Base-by-base conservation (phyloP, 2,888 invertebrate genomes). In the Tanaodytes sp. region DNA sequence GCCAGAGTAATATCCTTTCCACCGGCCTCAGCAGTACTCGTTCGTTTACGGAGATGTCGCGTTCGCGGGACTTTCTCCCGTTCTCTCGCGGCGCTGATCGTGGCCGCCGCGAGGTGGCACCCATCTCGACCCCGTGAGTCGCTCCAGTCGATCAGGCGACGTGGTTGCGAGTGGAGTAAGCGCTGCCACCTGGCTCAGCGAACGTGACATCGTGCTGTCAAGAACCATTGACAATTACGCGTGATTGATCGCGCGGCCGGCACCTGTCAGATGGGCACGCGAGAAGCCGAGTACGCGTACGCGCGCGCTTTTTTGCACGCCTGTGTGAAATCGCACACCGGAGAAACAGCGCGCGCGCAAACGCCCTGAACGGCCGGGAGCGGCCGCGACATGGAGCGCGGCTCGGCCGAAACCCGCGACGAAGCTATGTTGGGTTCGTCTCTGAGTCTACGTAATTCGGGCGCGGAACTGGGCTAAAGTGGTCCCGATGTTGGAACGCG, bases 101-200 rank as follows among this genome's bases (percentile, higher is more conserved):
- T 9, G 3, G 12, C 20, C 30, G 19, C 27, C 46, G 52, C 11
- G 30, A 18, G 46, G 46, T 48, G 46, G 58, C 16, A 51, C 23
- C 19, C 30, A 2, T 39, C 27, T 40, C 23, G 23, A 8, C 8
- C 8, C 23, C 8, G 8, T 23, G 8, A 23, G 23, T 23, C 8
- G 23, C 4, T 23, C 23, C 52, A 65, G 61, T 64, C 62, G 62
- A 68, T 68, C 48, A 48, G 72, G 57, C 51, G 57, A 62, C 66
- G 55, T 62, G 66, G 52, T 51, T 48, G 61, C 31, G 64, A 61
- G 66, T 30, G 62, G 48, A 48, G 27, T 27, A 52, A 63, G 54
- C 64, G 58, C 39, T 57, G 64, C 20, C 16, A 42, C 27, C 12
- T 48, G 58, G 55, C 31, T 18, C 15, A 57, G 51, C 55, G 51